Conservation (phyloP, 2,797 vertebrate species). For the Hypotaenidia philippensis region DNA sequence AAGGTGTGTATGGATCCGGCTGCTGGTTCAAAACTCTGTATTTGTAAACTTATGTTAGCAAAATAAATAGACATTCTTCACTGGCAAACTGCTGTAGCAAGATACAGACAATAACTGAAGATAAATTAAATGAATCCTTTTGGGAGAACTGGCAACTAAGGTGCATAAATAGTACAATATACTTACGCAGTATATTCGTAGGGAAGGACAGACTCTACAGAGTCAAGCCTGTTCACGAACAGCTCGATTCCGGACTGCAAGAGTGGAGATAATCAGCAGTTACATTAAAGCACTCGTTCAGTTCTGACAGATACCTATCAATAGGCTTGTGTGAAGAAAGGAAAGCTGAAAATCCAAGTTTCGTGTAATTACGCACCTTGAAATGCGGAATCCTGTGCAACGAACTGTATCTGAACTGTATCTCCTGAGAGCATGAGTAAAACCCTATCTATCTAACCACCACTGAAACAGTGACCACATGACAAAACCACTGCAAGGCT, state of each 20-base stretch:
- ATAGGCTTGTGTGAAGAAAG: not conserved
- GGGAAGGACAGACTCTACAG: constrained; percentile 94
- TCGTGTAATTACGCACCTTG: not conserved
- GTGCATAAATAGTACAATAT: not conserved
- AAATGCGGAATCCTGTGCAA: not conserved
- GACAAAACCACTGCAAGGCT: not conserved
- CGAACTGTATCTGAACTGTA: not conserved
- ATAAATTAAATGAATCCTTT: not conserved
- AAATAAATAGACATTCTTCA: not conserved
- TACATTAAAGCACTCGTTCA: not conserved
- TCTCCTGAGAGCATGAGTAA: not conserved
- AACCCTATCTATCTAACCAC: not conserved
- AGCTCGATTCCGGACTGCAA: constrained; percentile 90
- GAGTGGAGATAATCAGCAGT: constrained; percentile 54
- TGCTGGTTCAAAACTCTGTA: not conserved
- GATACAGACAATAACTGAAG: not conserved
- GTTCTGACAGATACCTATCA: not conserved
- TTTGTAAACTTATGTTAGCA: not conserved
- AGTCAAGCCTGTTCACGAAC: constrained; percentile 95
- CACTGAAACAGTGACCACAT: not conserved
- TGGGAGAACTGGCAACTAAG: not conserved
- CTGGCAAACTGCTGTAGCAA: not conserved
- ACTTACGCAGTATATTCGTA: constrained; percentile 96
- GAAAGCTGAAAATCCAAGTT: not conserved
- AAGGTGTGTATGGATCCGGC: not conserved